Evolutionary conservation across 2,797 vertebrate species (phyloP), one percentile per base, ranked within the genome.

Genomic region (Pipistrellus kuhlii): DNA sequence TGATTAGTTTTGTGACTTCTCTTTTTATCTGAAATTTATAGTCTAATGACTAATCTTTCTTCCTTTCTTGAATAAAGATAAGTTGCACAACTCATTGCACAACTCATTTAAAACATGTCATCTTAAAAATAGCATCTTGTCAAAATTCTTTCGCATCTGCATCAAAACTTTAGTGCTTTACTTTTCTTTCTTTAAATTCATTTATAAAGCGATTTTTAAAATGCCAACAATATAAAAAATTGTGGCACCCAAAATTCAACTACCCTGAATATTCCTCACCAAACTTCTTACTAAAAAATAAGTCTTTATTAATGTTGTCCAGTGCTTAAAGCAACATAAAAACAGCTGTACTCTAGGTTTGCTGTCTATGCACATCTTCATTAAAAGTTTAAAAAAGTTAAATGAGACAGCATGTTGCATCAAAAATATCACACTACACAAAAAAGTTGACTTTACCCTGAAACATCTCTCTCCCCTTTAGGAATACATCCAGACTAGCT

Each of bases 71-170:
- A 98, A 98, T 97, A 98, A 98, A 98, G 97, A 97, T 96, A 96
- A 97, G 96, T 97, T 97, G 97, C 98, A 96, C 96, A 98, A 98
- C 95, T 98, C 98, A 98, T 98, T 98, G 98, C 98, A 98, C 98
- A 98, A 98, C 97, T 97, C 94, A 84, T 97, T 98, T 97, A 95
- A 98, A 98, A 97, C 98, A 97, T 98, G 97, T 97, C 97, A 98
- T 97, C 96, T 98, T 97, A 98, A 97, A 97, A 97, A 97, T 97
- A 97, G 96, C 97, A 97, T 97, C 97, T 96, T 97, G 97, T 96
- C 97, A 55, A 97, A 96, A 97, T 98, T 98, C 96, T 97, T 96
- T 97, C 95, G 85, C 97, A 98, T 98, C 97, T 97, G 12, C 96
- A 98, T 98, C 96, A 97, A 97, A 96, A 97, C 75, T 59, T 98